Conservation (phyloP, 2,888 invertebrate genomes). For the Ptilodon capucinus region DNA sequence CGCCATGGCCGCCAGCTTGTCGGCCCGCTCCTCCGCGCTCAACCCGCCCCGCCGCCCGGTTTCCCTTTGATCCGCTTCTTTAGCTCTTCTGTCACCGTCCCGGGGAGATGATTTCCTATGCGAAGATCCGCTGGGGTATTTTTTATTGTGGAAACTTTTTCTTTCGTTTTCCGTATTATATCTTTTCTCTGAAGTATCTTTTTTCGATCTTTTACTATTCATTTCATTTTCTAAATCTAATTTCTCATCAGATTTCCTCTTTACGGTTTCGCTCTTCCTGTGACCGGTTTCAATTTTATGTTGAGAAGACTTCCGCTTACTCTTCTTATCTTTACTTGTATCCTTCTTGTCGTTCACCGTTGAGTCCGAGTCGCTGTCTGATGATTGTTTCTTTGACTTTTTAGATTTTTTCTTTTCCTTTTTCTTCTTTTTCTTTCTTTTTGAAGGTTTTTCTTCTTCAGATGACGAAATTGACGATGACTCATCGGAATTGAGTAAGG, state of each 20-base stretch:
- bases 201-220: constrained; percentile 31
- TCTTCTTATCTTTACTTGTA: constrained; percentile 11
- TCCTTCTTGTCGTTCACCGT: constrained; percentile 20
- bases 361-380: constrained; percentile 23
- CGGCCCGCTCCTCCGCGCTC: constrained; percentile 80
- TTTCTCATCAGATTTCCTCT: constrained; percentile 34
- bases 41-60: constrained; percentile 35
- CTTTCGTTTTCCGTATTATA: constrained; percentile 33
- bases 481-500: constrained; percentile 62
- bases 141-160: constrained; percentile 18
- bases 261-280: constrained; percentile 23
- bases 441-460: constrained; percentile 39
- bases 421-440: constrained; percentile 58
- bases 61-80: constrained; percentile 28
- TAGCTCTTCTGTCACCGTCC: constrained; percentile 21
- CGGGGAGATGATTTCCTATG: constrained; percentile 9
- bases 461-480: constrained; percentile 55
- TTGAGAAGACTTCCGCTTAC: constrained; percentile 8
- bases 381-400: constrained; percentile 37
- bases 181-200: constrained; percentile 32
- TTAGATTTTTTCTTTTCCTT: constrained; percentile 55
- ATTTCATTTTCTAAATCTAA: constrained; percentile 26
- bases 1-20: constrained; percentile 89
- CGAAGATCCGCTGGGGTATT: constrained; percentile 7
- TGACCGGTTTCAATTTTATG: constrained; percentile 4